phyloP scores from a whole-genome alignment of 2,888 invertebrate species.

The Diaperis boleti region DNA sequence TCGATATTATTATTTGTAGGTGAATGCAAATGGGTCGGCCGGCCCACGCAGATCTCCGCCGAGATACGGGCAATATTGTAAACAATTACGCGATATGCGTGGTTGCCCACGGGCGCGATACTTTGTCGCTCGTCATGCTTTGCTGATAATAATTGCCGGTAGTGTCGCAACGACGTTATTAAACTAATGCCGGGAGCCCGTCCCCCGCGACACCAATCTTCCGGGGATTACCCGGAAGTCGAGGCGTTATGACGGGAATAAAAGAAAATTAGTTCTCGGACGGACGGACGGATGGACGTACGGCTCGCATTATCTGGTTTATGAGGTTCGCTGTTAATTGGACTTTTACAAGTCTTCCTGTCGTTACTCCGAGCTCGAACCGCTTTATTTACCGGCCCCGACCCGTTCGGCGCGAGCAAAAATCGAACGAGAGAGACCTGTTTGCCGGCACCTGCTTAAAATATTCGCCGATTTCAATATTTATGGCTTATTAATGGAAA shows the following conservation, averaged over 20 bases:
- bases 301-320: slow-evolving; percentile 33
- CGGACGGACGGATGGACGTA: slow-evolving; percentile 15
- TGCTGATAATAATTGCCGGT: slow-evolving; percentile 7
- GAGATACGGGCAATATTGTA: slow-evolving; percentile 3
- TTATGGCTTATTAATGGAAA: slow-evolving; percentile 39
- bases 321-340: slow-evolving; percentile 40
- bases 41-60: slow-evolving; percentile 5
- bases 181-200: slow-evolving; percentile 21
- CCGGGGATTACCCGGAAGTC: slow-evolving; percentile 37
- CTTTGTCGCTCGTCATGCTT: slow-evolving; percentile 2
- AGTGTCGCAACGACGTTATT: slow-evolving; percentile 30
- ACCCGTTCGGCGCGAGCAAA: slow-evolving; percentile 21
- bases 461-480: slow-evolving; percentile 39
- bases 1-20: no score
- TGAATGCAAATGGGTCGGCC: neutral
- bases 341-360: slow-evolving; percentile 41
- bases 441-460: slow-evolving; percentile 39
- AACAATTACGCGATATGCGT: slow-evolving; percentile 4
- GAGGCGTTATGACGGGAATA: slow-evolving; percentile 32
- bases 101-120: slow-evolving; percentile 1
- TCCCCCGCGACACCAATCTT: no score
- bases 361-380: slow-evolving; percentile 24
- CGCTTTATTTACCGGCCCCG: slow-evolving; percentile 28
- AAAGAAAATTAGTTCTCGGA: slow-evolving; percentile 40
- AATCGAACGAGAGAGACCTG: slow-evolving; percentile 35